phyloP scores from a whole-genome alignment of 2,888 invertebrate genomes.

The Eupithecia pulchellata region DNA sequence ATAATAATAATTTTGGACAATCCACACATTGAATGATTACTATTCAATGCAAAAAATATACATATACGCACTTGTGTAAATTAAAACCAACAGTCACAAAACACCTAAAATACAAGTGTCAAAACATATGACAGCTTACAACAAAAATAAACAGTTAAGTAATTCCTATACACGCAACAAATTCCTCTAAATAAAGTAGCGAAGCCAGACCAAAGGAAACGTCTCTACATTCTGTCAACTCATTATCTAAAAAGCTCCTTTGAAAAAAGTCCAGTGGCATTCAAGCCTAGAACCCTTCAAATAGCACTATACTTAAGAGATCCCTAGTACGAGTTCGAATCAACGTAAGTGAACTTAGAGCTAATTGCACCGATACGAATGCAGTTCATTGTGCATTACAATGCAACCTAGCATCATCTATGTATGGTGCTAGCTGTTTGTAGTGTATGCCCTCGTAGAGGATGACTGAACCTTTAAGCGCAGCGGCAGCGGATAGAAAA shows the following conservation, averaged over 20 bases:
- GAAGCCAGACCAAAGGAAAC: not conserved
- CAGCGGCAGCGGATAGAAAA: not conserved
- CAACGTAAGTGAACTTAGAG: constrained; percentile 29
- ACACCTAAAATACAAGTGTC: not conserved
- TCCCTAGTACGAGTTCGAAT: constrained; percentile 8
- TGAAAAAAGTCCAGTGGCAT: not conserved
- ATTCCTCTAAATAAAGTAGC: not conserved
- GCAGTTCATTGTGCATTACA: constrained; percentile 33
- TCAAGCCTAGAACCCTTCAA: not conserved
- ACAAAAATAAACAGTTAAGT: not conserved
- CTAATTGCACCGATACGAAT: constrained; percentile 34
- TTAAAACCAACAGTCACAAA: no score
- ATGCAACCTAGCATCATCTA: constrained; percentile 26
- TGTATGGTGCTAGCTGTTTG: constrained; percentile 8
- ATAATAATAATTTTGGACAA: no score
- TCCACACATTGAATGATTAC: no score
- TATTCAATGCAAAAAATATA: no score
- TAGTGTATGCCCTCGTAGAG: constrained; percentile 17
- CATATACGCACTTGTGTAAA: no score
- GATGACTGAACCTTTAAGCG: not conserved
- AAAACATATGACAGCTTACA: not conserved
- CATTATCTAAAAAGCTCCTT: not conserved
- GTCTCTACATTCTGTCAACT: not conserved
- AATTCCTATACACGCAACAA: not conserved
- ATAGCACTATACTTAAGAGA: not conserved